Base-by-base conservation (phyloP, 1,140 invertebrate species). In the Pseudomyrmex sp. region DNA sequence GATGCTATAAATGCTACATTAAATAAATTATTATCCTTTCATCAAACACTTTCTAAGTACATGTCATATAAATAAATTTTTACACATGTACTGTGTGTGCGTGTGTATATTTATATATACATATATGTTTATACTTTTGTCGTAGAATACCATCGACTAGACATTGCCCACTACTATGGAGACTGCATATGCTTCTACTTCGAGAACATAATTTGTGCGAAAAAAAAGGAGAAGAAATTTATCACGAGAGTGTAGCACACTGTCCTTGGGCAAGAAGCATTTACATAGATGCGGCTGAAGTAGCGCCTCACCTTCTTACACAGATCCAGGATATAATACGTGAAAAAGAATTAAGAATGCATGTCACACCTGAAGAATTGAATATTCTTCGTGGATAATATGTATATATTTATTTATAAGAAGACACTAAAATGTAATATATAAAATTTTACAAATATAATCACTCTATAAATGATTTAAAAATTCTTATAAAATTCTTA, bases 241-340 rank as follows among this genome's bases (percentile, higher is more conserved):
- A 94, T 87, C 92, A 94, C 54, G 88, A 90, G 79, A 93, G 92
- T 69, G 85, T 94, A 2, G 84, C 84, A 10, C 95, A 96, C 85
- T 97, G 96, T 88, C 96, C 96, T 8, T 97, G 96, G 96, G 94
- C 96, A 72, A 96, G 92, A 82, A 91, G 91, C 54, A 88, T 94
- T 62, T 94, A 94, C 59, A 93, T 94, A 75, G 94, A 95, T 88
- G 93, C 94, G 44, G 95, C 94, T 18, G 93, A 95, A 89, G 85
- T 95, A 56, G 91, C 95, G 8, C 95, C 95, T 12, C 94, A 95
- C 92, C 88, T 94, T 79, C 74, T 95, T 15, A 92, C 95, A 0
- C 95, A 96, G 91, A 95, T 97, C 79, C 96, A 97, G 90, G 96
- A 97, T 91, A 92, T 97, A 0, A 95, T 97, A 76, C 95, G 96